Conservation (phyloP, 2,797 vertebrate genomes). For the Steatocranus sp. region DNA sequence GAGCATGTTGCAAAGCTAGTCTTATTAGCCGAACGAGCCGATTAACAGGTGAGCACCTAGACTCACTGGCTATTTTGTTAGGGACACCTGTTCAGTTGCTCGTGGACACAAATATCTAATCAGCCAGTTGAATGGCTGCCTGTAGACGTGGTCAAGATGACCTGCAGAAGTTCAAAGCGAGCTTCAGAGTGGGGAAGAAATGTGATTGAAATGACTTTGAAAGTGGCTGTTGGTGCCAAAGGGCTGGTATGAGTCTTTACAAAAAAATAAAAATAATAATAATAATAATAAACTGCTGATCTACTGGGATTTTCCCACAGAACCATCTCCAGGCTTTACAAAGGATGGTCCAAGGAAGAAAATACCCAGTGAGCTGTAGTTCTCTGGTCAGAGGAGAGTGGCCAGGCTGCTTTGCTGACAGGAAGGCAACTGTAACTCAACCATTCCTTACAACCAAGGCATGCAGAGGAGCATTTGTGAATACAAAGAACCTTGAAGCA, state of each 20-base stretch:
- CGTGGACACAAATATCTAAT: neutral
- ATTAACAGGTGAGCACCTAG: neutral
- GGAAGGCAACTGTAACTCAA: neutral
- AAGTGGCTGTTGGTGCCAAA: neutral
- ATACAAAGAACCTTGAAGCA: neutral
- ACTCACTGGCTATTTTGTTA: neutral
- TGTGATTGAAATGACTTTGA: neutral
- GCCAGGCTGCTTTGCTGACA: neutral
- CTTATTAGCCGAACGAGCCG: neutral
- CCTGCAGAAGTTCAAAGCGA: neutral
- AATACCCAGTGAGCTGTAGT: neutral
- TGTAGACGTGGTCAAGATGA: neutral
- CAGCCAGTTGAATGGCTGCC: neutral
- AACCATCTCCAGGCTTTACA: neutral
- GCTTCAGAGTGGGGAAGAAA: neutral
- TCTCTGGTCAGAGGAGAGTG: neutral
- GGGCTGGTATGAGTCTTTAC: neutral
- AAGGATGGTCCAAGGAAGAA: neutral
- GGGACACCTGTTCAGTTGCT: neutral
- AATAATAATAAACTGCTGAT: rapidly evolving
- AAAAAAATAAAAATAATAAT: rapidly evolving
- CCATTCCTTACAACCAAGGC: neutral
- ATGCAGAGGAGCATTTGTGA: neutral
- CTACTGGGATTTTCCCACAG: neutral
- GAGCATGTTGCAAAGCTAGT: neutral